A percentile compares a stretch with the other conserved stretches of the same genome.
phyloP scores from a whole-genome alignment of 2,113 vertebrate species.

The Pollimyrus isidori region DNA sequence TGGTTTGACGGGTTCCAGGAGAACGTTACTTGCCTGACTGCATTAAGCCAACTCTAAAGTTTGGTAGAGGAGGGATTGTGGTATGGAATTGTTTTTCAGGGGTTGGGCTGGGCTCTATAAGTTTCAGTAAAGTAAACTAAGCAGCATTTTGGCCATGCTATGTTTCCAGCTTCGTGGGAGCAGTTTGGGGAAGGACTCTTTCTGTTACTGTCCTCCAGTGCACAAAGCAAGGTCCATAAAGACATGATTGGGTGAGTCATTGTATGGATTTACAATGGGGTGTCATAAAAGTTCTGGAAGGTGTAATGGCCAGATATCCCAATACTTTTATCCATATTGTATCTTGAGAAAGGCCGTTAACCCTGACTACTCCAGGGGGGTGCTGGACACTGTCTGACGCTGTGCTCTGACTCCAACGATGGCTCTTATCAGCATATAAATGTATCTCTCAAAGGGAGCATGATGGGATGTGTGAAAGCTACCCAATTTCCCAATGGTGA shows the following conservation, averaged over 20 bases:
- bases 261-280: background rate
- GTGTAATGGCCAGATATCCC: background rate
- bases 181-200: background rate
- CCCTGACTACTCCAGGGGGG: background rate
- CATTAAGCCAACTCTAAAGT: background rate
- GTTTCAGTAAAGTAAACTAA: background rate
- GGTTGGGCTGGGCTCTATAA: background rate
- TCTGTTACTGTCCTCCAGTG: background rate
- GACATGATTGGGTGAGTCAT: background rate
- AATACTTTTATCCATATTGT: background rate
- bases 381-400: background rate
- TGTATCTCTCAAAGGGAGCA: background rate
- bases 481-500: background rate
- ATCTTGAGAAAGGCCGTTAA: background rate
- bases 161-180: background rate
- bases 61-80: background rate
- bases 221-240: background rate
- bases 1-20: background rate
- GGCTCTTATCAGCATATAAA: background rate
- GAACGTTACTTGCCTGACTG: background rate
- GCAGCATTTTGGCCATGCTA: background rate
- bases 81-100: background rate
- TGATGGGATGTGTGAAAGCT: background rate
- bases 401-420: background rate
- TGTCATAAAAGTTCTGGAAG: background rate